phyloP scores from a whole-genome alignment of 1,140 invertebrate species.

The Cydia amplana region DNA sequence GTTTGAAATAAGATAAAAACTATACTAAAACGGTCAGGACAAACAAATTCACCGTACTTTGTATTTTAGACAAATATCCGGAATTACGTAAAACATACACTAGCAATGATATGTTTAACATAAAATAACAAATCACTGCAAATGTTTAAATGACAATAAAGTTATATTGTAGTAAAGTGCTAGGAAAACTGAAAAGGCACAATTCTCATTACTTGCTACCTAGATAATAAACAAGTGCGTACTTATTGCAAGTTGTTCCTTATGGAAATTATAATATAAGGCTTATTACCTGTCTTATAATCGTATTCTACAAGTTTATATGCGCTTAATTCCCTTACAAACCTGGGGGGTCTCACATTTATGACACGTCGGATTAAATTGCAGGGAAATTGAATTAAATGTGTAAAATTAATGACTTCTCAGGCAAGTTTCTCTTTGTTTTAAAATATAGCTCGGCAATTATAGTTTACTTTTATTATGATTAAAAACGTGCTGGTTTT shows the following conservation, averaged over 20 bases:
- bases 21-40: too few relatives aligned
- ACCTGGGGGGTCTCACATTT: constrained; percentile 14
- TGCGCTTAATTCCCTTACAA: constrained; percentile 9
- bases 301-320: constrained; percentile 14
- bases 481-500: neutral
- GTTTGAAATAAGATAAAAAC: too few relatives aligned
- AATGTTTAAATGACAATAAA: neutral
- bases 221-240: constrained; percentile 6
- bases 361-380: neutral
- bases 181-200: neutral
- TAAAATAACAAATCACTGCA: neutral
- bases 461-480: constrained; percentile 17
- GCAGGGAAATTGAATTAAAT: constrained; percentile 17
- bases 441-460: constrained; percentile 5
- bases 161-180: neutral
- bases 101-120: neutral
- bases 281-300: constrained; percentile 22
- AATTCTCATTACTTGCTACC: constrained; percentile 7
- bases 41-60: too few relatives aligned
- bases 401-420: constrained; percentile 6
- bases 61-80: neutral
- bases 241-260: neutral
- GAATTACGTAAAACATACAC: neutral
- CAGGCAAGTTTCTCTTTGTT: constrained; percentile 10
- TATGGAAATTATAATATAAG: constrained; percentile 13